Evolutionary conservation across 2,888 invertebrate species (phyloP).

Genomic region (Chesias legatella): DNA sequence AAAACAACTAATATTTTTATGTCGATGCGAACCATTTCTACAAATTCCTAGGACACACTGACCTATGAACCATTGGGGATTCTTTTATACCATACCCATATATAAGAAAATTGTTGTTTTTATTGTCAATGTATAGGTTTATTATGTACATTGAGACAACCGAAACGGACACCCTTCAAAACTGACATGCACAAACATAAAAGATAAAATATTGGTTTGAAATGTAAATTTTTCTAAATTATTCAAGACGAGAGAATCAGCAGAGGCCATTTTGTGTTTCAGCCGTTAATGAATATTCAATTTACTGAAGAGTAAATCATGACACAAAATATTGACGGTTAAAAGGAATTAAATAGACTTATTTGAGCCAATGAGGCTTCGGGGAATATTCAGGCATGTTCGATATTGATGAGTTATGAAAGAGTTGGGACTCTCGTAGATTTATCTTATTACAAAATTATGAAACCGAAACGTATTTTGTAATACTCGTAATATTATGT

Average conservation of each 20-base stretch:
- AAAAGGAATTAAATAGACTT: slow-evolving; percentile 6
- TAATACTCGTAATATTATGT: too few relatives aligned
- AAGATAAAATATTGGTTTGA: slow-evolving; percentile 21
- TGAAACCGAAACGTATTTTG: too few relatives aligned
- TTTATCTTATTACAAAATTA: too few relatives aligned
- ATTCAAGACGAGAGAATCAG: slow-evolving; percentile 23
- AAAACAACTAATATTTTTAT: slow-evolving; percentile 34
- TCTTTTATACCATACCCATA: slow-evolving; percentile 21
- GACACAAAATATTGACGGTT: slow-evolving; percentile 14
- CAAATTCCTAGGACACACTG: slow-evolving; percentile 16
- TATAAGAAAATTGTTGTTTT: slow-evolving; percentile 33
- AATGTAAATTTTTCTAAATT: slow-evolving; percentile 29
- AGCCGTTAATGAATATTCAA: slow-evolving; percentile 38
- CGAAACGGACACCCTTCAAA: slow-evolving; percentile 20
- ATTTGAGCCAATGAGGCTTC: background rate
- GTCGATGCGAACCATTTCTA: slow-evolving; percentile 33
- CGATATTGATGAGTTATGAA: background rate
- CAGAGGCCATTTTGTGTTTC: slow-evolving; percentile 25
- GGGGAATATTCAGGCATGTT: background rate
- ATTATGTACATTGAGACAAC: slow-evolving; percentile 14
- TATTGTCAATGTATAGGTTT: too few relatives aligned
- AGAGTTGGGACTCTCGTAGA: background rate
- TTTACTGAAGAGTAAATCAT: slow-evolving; percentile 13
- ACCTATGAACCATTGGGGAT: slow-evolving; percentile 18
- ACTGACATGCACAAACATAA: slow-evolving; percentile 12